These are phyloP conservation scores for Amblyornis subalaris DNA, from an alignment of 2,113 vertebrate genomes.

Conservation along the genomic window DNA sequence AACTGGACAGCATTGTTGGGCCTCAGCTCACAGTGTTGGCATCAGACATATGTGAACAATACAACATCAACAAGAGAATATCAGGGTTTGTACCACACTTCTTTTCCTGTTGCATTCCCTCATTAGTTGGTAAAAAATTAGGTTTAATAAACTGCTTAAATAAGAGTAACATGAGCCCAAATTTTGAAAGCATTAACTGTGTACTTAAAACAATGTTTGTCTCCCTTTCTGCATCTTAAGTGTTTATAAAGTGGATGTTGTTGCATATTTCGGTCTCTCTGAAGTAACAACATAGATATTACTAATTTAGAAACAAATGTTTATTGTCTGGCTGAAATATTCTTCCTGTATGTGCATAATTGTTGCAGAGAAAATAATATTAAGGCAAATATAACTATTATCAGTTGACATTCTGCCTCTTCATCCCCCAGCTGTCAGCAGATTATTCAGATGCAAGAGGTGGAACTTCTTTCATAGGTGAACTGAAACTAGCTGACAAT, in stretches of 20 bases:
- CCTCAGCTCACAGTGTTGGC: slow-evolving; percentile 95
- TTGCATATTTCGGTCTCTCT: background rate
- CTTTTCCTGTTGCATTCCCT: background rate
- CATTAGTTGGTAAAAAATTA: background rate
- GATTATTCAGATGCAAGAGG: background rate
- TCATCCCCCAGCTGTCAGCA: background rate
- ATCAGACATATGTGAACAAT: slow-evolving; percentile 97
- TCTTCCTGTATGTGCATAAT: background rate
- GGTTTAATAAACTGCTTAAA: background rate
- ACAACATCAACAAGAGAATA: slow-evolving; percentile 92
- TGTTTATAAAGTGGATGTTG: background rate
- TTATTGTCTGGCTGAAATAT: background rate
- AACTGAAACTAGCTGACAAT: background rate
- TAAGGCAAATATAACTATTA: background rate
- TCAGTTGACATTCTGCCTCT: background rate
- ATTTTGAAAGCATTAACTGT: background rate
- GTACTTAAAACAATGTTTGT: background rate
- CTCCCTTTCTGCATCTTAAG: background rate
- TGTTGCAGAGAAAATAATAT: background rate
- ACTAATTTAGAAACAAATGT: background rate
- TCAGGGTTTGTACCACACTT: slow-evolving; percentile 82
- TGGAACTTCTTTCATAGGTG: background rate
- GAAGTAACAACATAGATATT: background rate
- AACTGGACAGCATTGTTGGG: slow-evolving; percentile 90
- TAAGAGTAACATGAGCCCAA: background rate